phyloP scores from a whole-genome alignment of 2,888 invertebrate species.

The Acrobasis suavella region DNA sequence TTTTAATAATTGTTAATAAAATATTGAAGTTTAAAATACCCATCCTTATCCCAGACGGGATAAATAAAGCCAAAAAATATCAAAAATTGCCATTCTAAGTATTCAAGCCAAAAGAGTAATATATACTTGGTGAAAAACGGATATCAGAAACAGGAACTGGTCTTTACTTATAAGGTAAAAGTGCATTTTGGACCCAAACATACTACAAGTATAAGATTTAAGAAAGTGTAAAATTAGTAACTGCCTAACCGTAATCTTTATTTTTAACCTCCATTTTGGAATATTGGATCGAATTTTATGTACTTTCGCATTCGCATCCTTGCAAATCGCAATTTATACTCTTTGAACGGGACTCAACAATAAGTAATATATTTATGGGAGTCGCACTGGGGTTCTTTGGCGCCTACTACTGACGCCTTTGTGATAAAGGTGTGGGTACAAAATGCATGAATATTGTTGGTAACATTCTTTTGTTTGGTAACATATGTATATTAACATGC shows the following conservation, averaged over 20 bases:
- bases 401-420: conserved; percentile 25
- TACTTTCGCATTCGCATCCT: conserved; percentile 28
- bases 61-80: no score
- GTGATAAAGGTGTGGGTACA: neutral
- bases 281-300: conserved; percentile 13
- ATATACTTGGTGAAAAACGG: no score
- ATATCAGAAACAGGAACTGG: no score
- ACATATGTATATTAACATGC: no score
- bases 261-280: conserved; percentile 20
- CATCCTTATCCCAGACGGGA: no score
- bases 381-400: conserved; percentile 23
- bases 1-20: no score
- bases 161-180: no score
- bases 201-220: neutral
- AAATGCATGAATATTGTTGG: neutral
- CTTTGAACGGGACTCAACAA: conserved; percentile 41
- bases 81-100: no score
- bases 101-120: no score
- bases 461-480: neutral
- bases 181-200: no score
- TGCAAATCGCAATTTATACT: conserved; percentile 36
- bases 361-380: conserved; percentile 27
- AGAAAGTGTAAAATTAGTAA: neutral
- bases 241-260: neutral
- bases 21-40: no score